Conservation (phyloP, 2,113 vertebrate genomes). For the Phodopus roborovskii region DNA sequence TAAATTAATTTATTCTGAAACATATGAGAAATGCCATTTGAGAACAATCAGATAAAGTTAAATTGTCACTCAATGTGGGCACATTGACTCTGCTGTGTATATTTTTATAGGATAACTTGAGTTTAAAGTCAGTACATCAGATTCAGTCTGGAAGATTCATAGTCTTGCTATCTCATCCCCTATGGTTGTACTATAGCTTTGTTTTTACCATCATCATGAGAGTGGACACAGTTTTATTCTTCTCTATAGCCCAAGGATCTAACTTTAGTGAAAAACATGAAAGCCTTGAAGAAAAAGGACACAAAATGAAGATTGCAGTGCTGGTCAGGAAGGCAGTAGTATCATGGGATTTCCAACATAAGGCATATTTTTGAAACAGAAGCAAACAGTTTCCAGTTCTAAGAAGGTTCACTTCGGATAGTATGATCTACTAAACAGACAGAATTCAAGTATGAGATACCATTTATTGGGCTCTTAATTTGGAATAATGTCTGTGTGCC, state of each 20-base stretch:
- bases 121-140: not conserved
- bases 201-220: not conserved
- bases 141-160: not conserved
- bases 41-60: not conserved
- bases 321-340: not conserved
- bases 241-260: not conserved
- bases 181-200: not conserved
- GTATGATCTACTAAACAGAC: not conserved
- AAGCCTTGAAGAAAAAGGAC: not conserved
- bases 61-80: not conserved
- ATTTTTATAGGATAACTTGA: not conserved
- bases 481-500: not conserved
- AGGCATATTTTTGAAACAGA: constrained; percentile 23
- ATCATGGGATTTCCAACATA: not conserved
- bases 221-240: not conserved
- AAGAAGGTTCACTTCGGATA: not conserved
- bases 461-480: not conserved
- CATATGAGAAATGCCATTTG: not conserved
- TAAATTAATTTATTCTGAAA: not conserved
- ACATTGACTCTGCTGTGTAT: not conserved
- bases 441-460: not conserved
- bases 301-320: not conserved
- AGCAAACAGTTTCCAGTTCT: not conserved
- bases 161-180: not conserved
- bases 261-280: not conserved